Percentiles rank a stretch among this genome's conserved stretches.
Conservation (phyloP, 2,113 vertebrate species). For the Gambusia affinis region DNA sequence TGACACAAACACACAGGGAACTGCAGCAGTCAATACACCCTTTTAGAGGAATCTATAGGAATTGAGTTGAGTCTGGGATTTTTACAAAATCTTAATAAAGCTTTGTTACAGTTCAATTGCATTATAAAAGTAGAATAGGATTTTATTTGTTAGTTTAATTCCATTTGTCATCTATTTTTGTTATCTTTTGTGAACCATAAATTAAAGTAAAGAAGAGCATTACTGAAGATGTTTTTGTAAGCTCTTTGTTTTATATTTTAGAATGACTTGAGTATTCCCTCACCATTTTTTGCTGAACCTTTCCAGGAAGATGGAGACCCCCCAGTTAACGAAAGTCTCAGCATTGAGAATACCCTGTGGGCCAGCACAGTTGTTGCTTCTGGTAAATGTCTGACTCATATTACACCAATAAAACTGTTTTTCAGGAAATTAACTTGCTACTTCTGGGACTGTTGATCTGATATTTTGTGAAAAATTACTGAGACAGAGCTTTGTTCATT, state of each 20-base stretch:
- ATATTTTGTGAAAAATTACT: slow-evolving; percentile 14
- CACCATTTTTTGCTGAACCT: slow-evolving; percentile 11
- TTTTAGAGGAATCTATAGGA: neutral
- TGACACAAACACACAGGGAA: neutral
- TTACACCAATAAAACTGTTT: neutral
- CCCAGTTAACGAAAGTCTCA: slow-evolving; percentile 93
- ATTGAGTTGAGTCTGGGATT: neutral
- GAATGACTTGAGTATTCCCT: neutral
- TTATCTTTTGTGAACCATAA: too few relatives aligned
- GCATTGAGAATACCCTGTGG: slow-evolving; percentile 97
- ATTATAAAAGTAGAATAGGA: too few relatives aligned
- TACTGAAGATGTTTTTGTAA: neutral
- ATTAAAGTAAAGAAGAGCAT: too few relatives aligned
- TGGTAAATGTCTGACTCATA: slow-evolving; percentile 77
- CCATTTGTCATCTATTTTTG: too few relatives aligned
- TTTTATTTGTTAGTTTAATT: too few relatives aligned
- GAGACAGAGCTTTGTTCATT: neutral
- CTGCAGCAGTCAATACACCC: too few relatives aligned
- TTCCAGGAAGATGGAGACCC: slow-evolving; percentile 95
- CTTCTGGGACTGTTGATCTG: slow-evolving; percentile 8
- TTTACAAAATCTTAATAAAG: neutral
- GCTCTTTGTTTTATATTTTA: neutral
- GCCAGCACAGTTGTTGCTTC: slow-evolving; percentile 96
- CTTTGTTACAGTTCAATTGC: too few relatives aligned
- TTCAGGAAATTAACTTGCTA: slow-evolving; percentile 16